Base-by-base conservation (phyloP, 1,140 invertebrate species). In the Mesaphorura yosii region DNA sequence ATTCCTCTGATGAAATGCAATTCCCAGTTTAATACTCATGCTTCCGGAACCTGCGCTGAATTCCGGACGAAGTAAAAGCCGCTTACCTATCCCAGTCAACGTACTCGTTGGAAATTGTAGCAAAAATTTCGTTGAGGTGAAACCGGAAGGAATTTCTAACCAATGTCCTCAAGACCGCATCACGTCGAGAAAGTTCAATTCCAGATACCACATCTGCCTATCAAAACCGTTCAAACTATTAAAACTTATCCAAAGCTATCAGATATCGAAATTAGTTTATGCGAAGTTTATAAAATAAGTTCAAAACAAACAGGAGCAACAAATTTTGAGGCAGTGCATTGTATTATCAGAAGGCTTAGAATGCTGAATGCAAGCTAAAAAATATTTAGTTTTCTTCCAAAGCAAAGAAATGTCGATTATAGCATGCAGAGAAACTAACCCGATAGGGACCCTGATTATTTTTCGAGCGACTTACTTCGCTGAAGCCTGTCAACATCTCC, bases 51-150 rank as follows among this genome's bases (percentile, higher is more conserved):
- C 10, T 10, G 31, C 10, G n/a, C 10, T 34, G 10, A 34, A 34
- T 10, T 10, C 10, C 10, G n/a, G 31, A 34, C 10, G 31, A n/a
- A 34, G n/a, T 34, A 34, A 34, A 34, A 34, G 31, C 10, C 10
- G n/a, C 31, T 57, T 53, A 57, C 67, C 86, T 74, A 66, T 92
- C 88, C 92, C 92, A 96, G 68, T 95, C 89, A 12, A 89, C 94
- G 67, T 98, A 98, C 64, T 97, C 91, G 67, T 97, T 96, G 31
- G 94, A 84, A 22, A 90, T 83, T 37, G 93, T 95, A 65, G 93
- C 90, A 71, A 92, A 93, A 68, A 98, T 95, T 70, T 97, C 92
- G 64, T 89, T 91, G 58, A 94, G 76, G 69, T 97, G 92, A 72
- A 88, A 93, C 51, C 68, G 64, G 73, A 90, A 94, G 26, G 89